Evolutionary conservation across 1,140 invertebrate species (phyloP).

Genomic region (Delia radicum): DNA sequence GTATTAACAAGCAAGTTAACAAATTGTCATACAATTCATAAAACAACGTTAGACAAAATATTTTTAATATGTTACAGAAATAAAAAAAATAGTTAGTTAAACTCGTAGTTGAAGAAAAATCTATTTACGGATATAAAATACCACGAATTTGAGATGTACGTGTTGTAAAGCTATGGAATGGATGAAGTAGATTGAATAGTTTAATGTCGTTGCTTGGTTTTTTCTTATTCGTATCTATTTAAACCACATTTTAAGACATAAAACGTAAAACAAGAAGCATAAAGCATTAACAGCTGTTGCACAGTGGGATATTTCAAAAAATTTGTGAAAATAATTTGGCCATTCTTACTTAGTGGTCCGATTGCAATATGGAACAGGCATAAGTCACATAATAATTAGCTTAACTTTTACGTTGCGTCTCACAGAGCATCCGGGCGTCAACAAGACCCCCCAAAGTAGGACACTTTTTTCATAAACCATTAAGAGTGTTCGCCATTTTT

Average conservation of each 20-base stretch:
- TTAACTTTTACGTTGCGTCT: too few species aligned
- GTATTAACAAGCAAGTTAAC: neutral
- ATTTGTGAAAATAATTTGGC: too few species aligned
- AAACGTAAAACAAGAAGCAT: conserved; percentile 4
- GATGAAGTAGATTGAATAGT: neutral
- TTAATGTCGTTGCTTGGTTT: neutral
- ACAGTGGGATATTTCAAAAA: too few species aligned
- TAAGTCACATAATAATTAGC: too few species aligned
- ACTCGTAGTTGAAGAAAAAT: neutral
- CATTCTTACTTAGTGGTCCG: too few species aligned
- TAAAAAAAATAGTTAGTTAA: neutral
- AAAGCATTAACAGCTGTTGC: neutral
- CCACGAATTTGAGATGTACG: conserved; percentile 1
- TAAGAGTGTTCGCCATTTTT: too few species aligned
- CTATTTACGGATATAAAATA: neutral
- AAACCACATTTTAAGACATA: neutral
- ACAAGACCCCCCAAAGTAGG: too few species aligned
- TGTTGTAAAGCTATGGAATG: neutral
- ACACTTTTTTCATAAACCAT: too few species aligned
- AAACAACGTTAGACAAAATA: too few species aligned
- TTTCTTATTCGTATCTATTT: neutral
- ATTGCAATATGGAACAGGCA: too few species aligned
- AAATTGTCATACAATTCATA: neutral
- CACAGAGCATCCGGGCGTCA: too few species aligned
- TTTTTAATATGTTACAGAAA: neutral